phyloP scores from a whole-genome alignment of 2,888 invertebrate genomes.

The Acleris laterana region DNA sequence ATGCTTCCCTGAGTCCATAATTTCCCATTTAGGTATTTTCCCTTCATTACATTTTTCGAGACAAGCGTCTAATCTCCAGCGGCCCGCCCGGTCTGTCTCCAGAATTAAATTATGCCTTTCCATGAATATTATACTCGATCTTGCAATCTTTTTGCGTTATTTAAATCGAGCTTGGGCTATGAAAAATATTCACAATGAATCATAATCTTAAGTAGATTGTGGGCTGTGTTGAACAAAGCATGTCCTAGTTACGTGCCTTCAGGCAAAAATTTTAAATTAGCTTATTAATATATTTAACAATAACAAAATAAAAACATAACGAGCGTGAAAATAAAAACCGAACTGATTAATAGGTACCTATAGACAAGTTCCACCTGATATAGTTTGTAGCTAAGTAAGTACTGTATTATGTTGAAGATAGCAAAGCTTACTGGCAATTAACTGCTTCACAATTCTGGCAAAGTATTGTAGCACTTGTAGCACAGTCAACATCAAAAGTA shows the following conservation, averaged over 20 bases:
- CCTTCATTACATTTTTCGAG: constrained; percentile 73
- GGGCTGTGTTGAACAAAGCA: constrained; percentile 3
- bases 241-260: constrained; percentile 11
- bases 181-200: constrained; percentile 63
- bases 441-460: too few species aligned
- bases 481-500: too few species aligned
- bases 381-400: too few species aligned
- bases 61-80: constrained; percentile 71
- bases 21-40: constrained; percentile 72
- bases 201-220: constrained; percentile 50
- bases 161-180: constrained; percentile 53
- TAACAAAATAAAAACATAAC: too few species aligned
- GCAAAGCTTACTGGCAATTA: too few species aligned
- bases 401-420: too few species aligned
- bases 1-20: constrained; percentile 63
- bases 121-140: constrained; percentile 81
- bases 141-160: constrained; percentile 72
- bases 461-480: too few species aligned
- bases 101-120: constrained; percentile 80
- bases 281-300: constrained; percentile 3
- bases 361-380: too few species aligned
- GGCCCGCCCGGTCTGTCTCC: constrained; percentile 64
- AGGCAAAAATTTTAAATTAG: background rate
- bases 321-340: too few species aligned
- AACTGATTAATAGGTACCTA: too few species aligned